phyloP scores from a whole-genome alignment of 2,888 invertebrate genomes.

The Cantharis flavilabris region DNA sequence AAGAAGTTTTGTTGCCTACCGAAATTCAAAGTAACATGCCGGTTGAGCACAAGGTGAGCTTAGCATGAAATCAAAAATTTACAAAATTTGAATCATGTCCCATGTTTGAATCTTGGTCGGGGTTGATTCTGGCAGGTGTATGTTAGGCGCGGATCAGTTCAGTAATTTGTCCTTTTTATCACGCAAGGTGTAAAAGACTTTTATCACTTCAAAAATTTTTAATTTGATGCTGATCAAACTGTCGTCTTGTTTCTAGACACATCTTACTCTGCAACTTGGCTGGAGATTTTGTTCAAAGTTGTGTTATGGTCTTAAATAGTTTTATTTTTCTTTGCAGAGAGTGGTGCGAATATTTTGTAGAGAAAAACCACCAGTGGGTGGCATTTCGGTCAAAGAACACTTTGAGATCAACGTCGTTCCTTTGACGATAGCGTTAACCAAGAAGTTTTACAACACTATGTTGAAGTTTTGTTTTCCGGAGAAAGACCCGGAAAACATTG shows the following conservation, averaged over 20 bases:
- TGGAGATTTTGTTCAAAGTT: too few relatives aligned
- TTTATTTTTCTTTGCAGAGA: constrained; percentile 57
- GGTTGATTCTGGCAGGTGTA: too few relatives aligned
- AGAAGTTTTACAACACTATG: constrained; percentile 97
- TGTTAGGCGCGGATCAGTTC: too few relatives aligned
- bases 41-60: constrained; percentile 75
- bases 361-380: constrained; percentile 97
- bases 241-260: too few relatives aligned
- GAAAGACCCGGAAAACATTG: constrained; percentile 83
- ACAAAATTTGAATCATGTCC: too few relatives aligned
- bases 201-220: too few relatives aligned
- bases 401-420: constrained; percentile 98
- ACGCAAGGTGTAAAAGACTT: too few relatives aligned
- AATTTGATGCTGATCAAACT: too few relatives aligned
- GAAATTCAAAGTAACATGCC: constrained; percentile 86
- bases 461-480: constrained; percentile 97
- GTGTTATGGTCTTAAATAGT: not conserved
- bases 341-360: constrained; percentile 93
- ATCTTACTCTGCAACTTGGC: too few relatives aligned
- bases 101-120: too few relatives aligned
- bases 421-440: constrained; percentile 86
- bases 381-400: constrained; percentile 98
- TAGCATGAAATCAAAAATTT: too few relatives aligned
- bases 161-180: too few relatives aligned
- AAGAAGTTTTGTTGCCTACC: constrained; percentile 81